These are phyloP conservation scores for Drosophila auraria DNA, from an alignment of 1,140 invertebrate genomes.

Conservation along the genomic window DNA sequence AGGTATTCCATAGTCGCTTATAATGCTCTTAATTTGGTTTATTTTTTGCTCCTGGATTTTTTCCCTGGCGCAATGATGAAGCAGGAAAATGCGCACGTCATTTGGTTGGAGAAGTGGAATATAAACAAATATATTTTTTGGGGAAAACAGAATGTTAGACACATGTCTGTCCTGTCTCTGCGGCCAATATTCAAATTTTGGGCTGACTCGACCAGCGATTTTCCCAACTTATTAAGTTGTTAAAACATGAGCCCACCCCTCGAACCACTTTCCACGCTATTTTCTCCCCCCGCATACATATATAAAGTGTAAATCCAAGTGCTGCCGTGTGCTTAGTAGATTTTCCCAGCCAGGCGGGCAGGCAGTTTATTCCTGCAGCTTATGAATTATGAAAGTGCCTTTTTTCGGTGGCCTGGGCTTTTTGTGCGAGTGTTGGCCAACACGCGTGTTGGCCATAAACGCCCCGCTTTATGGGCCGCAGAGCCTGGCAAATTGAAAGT, in stretches of 20 bases:
- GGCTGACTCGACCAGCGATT: conserved; percentile 21
- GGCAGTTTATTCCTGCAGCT: conserved; percentile 49
- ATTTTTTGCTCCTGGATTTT: conserved; percentile 3
- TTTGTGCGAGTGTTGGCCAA: conserved; percentile 49
- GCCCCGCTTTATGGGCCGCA: conserved; percentile 71
- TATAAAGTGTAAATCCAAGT: conserved; percentile 64
- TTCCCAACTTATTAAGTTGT: conserved; percentile 70
- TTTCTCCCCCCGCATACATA: neutral
- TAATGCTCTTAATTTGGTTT: neutral
- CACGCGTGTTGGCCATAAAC: conserved; percentile 80
- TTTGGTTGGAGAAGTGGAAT: conserved; percentile 19
- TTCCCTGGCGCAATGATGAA: conserved; percentile 5
- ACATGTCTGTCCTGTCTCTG: conserved; percentile 22
- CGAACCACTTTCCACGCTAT: neutral
- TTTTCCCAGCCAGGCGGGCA: conserved; percentile 24
- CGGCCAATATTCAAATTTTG: conserved; percentile 70
- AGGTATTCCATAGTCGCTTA: neutral
- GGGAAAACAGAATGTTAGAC: conserved; percentile 23
- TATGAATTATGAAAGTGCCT: conserved; percentile 77
- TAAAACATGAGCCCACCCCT: conserved; percentile 63
- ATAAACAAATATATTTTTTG: neutral
- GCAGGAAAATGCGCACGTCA: conserved; percentile 62
- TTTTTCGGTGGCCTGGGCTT: conserved; percentile 24
- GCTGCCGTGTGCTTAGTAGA: conserved; percentile 56
- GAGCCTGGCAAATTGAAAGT: conserved; percentile 77